These are phyloP conservation scores for Antrozous pallidus DNA, from an alignment of 2,797 vertebrate species.

Conservation along the genomic window DNA sequence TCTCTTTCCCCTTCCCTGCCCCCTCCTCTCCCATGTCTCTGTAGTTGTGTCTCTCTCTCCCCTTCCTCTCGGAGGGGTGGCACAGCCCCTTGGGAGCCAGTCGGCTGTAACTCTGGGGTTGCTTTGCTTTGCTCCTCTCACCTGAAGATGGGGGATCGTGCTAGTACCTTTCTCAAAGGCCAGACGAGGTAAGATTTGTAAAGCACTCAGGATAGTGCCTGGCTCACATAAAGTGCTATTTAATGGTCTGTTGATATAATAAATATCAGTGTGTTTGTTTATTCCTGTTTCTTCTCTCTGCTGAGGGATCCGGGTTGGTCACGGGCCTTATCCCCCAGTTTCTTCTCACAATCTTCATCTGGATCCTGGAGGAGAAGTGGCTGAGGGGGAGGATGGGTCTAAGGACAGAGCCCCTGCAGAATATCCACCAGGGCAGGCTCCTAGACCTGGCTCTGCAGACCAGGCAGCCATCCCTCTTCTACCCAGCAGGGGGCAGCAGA, in stretches of 20 bases:
- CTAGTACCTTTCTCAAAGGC: not conserved
- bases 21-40: not conserved
- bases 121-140: not conserved
- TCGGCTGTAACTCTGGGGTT: not conserved
- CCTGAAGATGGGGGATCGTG: not conserved
- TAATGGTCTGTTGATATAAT: not conserved
- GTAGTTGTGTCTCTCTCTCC: not conserved
- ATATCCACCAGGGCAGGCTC: not conserved
- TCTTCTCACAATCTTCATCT: not conserved
- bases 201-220: not conserved
- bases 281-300: not conserved
- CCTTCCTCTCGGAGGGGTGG: not conserved
- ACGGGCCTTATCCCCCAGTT: not conserved
- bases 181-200: not conserved
- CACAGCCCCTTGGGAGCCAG: not conserved
- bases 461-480: not conserved
- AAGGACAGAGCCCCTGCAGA: not conserved
- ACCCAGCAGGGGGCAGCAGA: slow-evolving; percentile 75
- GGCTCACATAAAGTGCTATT: not conserved
- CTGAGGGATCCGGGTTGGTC: not conserved
- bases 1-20: not conserved
- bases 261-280: not conserved
- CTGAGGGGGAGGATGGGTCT: not conserved
- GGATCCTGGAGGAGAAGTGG: not conserved
- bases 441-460: not conserved